Evolutionary conservation across 2,888 invertebrate species (phyloP), one percentile per base, ranked within the genome.

Genomic region (Dione vanillae): DNA sequence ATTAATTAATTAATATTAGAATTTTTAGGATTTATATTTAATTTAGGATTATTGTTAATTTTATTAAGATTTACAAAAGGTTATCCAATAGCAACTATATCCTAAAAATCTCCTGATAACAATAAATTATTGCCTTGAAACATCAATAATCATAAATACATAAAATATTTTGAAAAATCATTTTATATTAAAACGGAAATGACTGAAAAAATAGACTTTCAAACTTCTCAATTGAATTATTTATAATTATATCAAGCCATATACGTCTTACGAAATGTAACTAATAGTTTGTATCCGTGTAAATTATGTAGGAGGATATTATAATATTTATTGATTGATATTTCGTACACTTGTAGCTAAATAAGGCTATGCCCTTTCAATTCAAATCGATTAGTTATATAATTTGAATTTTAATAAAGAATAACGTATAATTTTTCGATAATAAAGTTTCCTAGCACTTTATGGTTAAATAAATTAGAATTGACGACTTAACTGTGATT

Each of bases 301-400:
- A 51, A 64, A 47, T 54, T 6, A 64, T 68, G 67, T 69, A 47
- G 69, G 52, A 52, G 68, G 51, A 59, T 61, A 61, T 59, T 67
- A 54, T 40, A 64, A 56, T 49, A 49, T 56, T 47, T 40, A 45
- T 54, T 37, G 62, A 41, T 45, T 62, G 37, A 59, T 62, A 64
- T 69, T 69, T 64, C 54, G 62, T 69, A 43, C 54, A 47, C 54
- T 69, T 45, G 45, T 35, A 27, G 14, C 65, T 45, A 61, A 65
- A 68, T 49, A 68, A 59, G 65, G 40, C 52, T 11, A 41, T 40
- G 51, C 67, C 52, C 43, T 65, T 61, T 59, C 43, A 51, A 37
- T 45, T 45, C 52, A 62, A 66, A 70, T 62, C 16, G 61, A 8
- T 40, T 56, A 66, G 19, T 66, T 56, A 54, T 14, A 58, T 43